These are phyloP conservation scores for Balanococcus diminutus DNA, from an alignment of 2,888 invertebrate genomes.

Conservation along the genomic window DNA sequence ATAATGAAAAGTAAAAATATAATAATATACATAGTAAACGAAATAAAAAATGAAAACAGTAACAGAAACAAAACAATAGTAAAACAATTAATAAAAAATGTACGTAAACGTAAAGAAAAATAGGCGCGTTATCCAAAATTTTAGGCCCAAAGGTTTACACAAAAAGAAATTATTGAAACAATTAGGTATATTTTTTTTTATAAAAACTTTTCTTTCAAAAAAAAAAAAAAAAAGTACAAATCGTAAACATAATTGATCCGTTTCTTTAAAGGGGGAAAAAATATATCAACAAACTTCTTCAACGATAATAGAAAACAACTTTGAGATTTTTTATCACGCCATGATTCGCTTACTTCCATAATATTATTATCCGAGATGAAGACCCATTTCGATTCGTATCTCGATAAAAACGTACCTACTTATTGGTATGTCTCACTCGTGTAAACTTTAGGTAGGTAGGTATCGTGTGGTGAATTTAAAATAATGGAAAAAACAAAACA, in stretches of 20 bases:
- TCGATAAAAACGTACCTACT: background rate
- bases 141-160: background rate
- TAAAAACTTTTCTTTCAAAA: background rate
- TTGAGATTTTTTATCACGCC: background rate
- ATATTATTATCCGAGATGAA: no score
- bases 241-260: background rate
- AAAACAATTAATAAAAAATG: background rate
- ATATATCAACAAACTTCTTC: background rate
- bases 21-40: background rate
- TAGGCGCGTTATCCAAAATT: background rate
- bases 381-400: no score
- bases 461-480: background rate
- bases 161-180: background rate
- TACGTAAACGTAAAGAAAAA: background rate
- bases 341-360: no score
- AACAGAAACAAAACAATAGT: background rate
- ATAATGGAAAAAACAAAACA: background rate
- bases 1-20: background rate
- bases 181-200: no score
- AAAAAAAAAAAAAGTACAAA: background rate
- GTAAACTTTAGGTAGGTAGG: no score
- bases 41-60: background rate
- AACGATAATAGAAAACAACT: background rate
- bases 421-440: background rate
- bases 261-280: background rate